Evolutionary conservation across 2,797 vertebrate genomes (phyloP), one percentile per base, ranked within the genome.

Genomic region (Borostomias antarcticus): DNA sequence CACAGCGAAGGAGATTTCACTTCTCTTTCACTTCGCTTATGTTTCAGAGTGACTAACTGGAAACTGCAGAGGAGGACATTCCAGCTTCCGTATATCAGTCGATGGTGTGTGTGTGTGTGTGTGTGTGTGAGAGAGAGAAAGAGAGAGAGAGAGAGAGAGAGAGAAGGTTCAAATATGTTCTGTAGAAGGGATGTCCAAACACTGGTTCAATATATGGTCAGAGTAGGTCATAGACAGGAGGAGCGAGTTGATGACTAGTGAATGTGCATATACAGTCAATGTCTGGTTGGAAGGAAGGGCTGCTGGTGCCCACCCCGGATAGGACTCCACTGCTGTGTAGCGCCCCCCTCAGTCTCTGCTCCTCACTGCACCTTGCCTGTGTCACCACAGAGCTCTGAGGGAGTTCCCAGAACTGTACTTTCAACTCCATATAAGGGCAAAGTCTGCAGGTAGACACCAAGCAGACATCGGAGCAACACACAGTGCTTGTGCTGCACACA

Each of bases 1-100:
- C 77, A 78, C 74, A 74, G 52, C 73, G 75, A 23, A 2, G 69
- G 72, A 69, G 64, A 79, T 86, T 88, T 91, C 87, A 90, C 87
- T 89, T 90, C 89, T 89, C 84, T 59, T 80, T 89, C 71, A 81
- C 53, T 40, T 40, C 40, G n/a, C 40, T 77, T 65, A 10, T 79
- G 72, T 82, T 81, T 82, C 76, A 74, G 17, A n/a, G n/a, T n/a
- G n/a, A 28, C 53, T 76, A 68, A 87, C 68, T 85, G 72, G 77
- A 85, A 88, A 87, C 64, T 84, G 66, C 71, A 78, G 78, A 82
- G 73, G 81, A 80, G 76, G 73, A 79, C 30, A 15, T 74, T 73
- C 69, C 30, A 59, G 17, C 76, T 83, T 85, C 75, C 68, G 76
- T 71, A 37, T 78, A 15, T 64, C 65, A 70, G 21, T 1, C 23